These are phyloP conservation scores for Macrotus californicus DNA, from an alignment of 2,113 vertebrate genomes.

Conservation along the genomic window DNA sequence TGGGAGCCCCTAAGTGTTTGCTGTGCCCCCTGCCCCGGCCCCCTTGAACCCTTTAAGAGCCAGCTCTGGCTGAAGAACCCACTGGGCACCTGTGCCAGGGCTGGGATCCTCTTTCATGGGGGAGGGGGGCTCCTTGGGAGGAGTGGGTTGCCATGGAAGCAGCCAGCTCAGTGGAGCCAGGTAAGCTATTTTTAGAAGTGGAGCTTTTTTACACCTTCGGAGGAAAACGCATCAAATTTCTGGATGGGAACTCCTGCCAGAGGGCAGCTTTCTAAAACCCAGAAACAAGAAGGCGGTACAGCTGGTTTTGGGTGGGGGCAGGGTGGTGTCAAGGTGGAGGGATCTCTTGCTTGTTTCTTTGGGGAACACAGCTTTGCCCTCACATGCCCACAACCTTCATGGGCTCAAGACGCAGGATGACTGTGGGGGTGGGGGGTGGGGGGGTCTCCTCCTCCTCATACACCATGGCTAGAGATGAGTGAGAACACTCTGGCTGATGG, in stretches of 20 bases:
- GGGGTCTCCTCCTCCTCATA: not conserved
- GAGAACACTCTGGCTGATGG: not conserved
- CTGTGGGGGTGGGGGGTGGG: not conserved
- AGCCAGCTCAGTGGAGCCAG: constrained; percentile 46
- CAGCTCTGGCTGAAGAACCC: not conserved
- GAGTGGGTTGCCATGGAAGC: constrained; percentile 86
- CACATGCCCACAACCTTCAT: not conserved
- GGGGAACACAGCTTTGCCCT: not conserved
- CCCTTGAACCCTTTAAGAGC: not conserved
- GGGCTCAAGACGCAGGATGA: not conserved
- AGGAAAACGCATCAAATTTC: constrained; percentile 63
- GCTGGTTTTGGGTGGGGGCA: not conserved
- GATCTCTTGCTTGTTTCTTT: not conserved
- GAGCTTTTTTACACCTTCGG: constrained; percentile 55
- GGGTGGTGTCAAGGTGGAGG: not conserved
- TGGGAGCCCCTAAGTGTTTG: not conserved
- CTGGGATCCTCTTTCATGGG: not conserved
- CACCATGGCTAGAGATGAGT: not conserved
- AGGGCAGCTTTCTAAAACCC: not conserved
- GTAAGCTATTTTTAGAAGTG: constrained; percentile 78
- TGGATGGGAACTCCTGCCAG: not conserved
- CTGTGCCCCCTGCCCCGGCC: no score
- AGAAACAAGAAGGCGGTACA: not conserved
- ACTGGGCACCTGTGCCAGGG: no score
- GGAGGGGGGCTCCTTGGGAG: constrained; percentile 73